phyloP scores from a whole-genome alignment of 2,888 invertebrate genomes.

The Drosophila eohydei region DNA sequence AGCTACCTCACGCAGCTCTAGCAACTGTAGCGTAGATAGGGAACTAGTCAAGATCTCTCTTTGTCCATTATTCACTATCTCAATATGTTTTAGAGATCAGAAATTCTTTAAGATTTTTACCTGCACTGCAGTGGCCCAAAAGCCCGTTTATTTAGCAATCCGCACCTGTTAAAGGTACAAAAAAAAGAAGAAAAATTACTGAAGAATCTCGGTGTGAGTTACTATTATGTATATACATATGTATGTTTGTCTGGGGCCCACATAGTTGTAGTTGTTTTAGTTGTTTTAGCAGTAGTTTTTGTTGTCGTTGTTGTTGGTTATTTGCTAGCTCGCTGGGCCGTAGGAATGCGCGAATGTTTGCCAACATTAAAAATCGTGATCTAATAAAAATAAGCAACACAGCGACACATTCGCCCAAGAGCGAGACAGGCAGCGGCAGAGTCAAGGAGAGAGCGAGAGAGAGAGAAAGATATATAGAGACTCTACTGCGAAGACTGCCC shows the following conservation, averaged over 20 bases:
- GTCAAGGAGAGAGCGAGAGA: not conserved
- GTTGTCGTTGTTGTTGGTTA: constrained; percentile 26
- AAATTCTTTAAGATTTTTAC: no score
- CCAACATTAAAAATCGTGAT: constrained; percentile 83
- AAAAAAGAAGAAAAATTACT: constrained; percentile 30
- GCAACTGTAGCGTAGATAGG: no score
- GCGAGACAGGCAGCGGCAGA: not conserved
- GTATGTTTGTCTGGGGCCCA: constrained; percentile 44
- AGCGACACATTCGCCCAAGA: constrained; percentile 24
- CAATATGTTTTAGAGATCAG: not conserved
- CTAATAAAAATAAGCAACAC: constrained; percentile 71
- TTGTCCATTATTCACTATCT: no score
- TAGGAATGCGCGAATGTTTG: constrained; percentile 78
- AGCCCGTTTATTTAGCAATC: not conserved
- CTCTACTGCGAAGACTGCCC: constrained; percentile 41
- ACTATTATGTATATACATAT: constrained; percentile 59
- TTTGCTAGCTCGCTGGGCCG: constrained; percentile 41
- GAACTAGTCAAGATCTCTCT: no score
- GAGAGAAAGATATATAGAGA: constrained; percentile 5
- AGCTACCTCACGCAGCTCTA: no score
- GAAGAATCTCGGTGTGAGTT: constrained; percentile 70
- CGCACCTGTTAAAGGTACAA: constrained; percentile 66
- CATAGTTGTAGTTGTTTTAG: constrained; percentile 31
- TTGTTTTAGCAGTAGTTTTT: constrained; percentile 12
- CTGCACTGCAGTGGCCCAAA: constrained; percentile 8